Conservation (phyloP, 1,140 invertebrate species). For the Neodiprion pinetum region DNA sequence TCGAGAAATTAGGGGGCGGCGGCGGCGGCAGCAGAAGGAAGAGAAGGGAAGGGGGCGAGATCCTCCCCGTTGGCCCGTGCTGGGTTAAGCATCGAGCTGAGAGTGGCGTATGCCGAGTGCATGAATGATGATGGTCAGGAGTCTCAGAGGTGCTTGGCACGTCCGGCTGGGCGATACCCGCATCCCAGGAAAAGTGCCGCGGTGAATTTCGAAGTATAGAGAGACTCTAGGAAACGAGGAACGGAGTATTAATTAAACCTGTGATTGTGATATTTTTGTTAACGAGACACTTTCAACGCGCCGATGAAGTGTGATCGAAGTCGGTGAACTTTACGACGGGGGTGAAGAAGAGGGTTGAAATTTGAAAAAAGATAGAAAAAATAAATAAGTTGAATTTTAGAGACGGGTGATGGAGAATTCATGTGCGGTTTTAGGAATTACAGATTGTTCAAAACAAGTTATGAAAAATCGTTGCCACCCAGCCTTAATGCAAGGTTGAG, state of each 20-base stretch:
- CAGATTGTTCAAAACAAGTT: too few relatives aligned
- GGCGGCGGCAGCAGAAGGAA: conserved; percentile 16
- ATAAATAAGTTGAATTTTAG: neutral
- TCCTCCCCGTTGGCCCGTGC: neutral
- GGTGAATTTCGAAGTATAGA: too few relatives aligned
- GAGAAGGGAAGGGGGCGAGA: conserved; percentile 21
- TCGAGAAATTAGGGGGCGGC: conserved; percentile 10
- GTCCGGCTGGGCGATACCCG: conserved; percentile 18
- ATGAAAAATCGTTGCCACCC: too few relatives aligned
- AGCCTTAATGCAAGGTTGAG: too few relatives aligned
- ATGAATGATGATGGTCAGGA: conserved; percentile 44
- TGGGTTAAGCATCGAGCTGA: neutral
- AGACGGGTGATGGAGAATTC: neutral
- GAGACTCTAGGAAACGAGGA: too few relatives aligned
- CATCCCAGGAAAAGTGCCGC: conserved; percentile 2
- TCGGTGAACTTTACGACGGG: neutral
- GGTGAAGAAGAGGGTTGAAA: neutral
- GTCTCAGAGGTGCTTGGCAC: conserved; percentile 46
- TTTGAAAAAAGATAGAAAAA: neutral
- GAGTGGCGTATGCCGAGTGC: conserved; percentile 45
- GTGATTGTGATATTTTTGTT: neutral
- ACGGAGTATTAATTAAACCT: too few relatives aligned
- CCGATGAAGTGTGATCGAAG: neutral
- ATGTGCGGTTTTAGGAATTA: too few relatives aligned
- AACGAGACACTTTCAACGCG: neutral